Percentiles rank a stretch among this genome's conserved stretches.
phyloP scores from a whole-genome alignment of 1,140 invertebrate species.

The Plectrocnemia conspersa region DNA sequence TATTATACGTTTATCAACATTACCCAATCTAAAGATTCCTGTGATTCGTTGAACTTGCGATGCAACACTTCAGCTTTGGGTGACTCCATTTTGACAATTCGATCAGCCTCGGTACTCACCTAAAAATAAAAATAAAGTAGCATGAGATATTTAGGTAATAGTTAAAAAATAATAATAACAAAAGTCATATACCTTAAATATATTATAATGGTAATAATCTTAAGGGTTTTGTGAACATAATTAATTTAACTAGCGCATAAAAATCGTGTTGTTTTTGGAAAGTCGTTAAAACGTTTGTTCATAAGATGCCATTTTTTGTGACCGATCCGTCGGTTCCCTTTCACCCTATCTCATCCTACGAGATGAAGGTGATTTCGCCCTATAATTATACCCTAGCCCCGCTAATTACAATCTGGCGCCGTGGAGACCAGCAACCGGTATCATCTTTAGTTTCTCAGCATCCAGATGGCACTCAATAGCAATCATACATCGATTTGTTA shows the following conservation, averaged over 20 bases:
- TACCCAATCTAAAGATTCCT: conserved; percentile 33
- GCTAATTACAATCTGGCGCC: conserved; percentile 33
- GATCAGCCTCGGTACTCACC: conserved; percentile 34
- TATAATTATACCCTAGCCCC: conserved; percentile 32
- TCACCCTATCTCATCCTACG: neutral
- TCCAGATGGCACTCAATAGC: no score
- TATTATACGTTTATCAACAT: conserved; percentile 3
- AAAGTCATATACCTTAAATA: no score
- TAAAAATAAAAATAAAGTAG: conserved; percentile 20
- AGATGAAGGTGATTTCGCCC: conserved; percentile 14
- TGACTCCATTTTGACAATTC: conserved; percentile 32
- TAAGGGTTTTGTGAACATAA: no score
- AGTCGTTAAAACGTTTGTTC: no score
- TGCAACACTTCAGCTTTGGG: conserved; percentile 24
- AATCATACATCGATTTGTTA: no score
- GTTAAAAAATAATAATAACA: no score
- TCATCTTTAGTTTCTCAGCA: no score
- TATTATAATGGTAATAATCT: no score
- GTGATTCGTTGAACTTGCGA: conserved; percentile 24
- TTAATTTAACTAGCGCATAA: no score
- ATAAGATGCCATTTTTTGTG: conserved; percentile 9
- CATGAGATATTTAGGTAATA: neutral
- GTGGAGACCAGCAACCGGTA: conserved; percentile 15
- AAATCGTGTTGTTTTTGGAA: no score
- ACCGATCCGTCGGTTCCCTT: conserved; percentile 1